These are phyloP conservation scores for Candidula unifasciata DNA, from an alignment of 2,888 invertebrate species.

Conservation along the genomic window DNA sequence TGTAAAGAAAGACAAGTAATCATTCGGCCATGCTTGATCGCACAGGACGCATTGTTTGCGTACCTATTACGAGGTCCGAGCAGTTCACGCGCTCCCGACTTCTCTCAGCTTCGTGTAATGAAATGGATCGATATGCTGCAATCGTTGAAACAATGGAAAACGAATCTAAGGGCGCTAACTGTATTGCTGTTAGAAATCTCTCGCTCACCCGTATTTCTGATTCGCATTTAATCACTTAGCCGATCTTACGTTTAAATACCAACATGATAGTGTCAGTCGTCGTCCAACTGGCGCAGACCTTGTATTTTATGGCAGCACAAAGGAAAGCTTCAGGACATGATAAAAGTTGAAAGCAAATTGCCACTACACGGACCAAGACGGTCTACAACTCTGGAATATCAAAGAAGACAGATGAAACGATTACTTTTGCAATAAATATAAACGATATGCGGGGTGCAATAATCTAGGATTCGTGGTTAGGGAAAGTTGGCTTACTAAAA, in stretches of 20 bases:
- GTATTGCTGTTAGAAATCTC: conserved; percentile 12
- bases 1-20: conserved; percentile 26
- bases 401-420: no score
- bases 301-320: no score
- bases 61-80: conserved; percentile 23
- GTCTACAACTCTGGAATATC: no score
- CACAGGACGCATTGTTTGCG: conserved; percentile 35
- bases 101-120: neutral
- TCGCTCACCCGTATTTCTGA: conserved; percentile 10
- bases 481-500: no score
- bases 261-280: no score
- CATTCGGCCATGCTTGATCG: conserved; percentile 22
- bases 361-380: no score
- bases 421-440: no score
- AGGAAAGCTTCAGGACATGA: no score
- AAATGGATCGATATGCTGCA: conserved; percentile 22
- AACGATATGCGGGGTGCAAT: no score
- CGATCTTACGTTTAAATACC: neutral
- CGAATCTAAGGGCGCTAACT: conserved; percentile 18
- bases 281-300: no score
- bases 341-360: no score
- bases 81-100: neutral
- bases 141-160: conserved; percentile 26
- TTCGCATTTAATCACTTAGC: conserved; percentile 16
- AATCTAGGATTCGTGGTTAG: no score